Conservation (phyloP, 1,140 invertebrate genomes). For the Euwallacea fornicatus region DNA sequence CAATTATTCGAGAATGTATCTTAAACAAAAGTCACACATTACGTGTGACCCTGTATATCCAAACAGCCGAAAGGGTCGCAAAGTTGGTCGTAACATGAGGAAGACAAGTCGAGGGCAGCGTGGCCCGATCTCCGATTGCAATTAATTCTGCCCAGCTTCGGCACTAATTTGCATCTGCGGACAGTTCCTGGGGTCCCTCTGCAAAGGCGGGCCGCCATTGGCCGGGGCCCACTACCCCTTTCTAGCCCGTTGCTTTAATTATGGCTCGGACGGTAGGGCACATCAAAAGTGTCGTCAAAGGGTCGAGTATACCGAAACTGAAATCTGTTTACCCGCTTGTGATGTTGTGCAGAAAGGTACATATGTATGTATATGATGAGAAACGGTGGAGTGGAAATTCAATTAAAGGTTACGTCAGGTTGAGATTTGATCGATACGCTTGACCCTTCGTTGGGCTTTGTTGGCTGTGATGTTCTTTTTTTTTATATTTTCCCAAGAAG, state of each 20-base stretch:
- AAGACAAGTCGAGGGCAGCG: constrained; percentile 33
- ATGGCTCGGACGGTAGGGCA: constrained; percentile 29
- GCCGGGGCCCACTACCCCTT: constrained; percentile 10
- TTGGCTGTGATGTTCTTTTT: neutral
- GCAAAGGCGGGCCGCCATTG: constrained; percentile 4
- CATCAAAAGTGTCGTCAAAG: constrained; percentile 37
- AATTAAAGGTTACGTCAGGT: no score
- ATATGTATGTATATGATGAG: no score
- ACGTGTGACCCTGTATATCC: no score
- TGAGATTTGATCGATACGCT: neutral
- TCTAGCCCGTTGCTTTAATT: constrained; percentile 28
- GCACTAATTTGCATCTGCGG: constrained; percentile 54
- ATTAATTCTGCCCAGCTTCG: constrained; percentile 52
- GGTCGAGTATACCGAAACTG: constrained; percentile 9
- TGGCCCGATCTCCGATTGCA: constrained; percentile 51
- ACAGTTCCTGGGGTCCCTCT: constrained; percentile 40
- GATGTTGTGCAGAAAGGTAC: neutral
- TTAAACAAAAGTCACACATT: no score
- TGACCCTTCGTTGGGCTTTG: neutral
- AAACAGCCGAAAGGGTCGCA: no score
- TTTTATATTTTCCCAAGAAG: neutral
- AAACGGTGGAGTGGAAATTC: no score
- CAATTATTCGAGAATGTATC: no score
- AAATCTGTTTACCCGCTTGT: constrained; percentile 20
- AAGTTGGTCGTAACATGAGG: neutral